Evolutionary conservation across 2,113 vertebrate species (phyloP).

Genomic region (Poeciliopsis prolifica): DNA sequence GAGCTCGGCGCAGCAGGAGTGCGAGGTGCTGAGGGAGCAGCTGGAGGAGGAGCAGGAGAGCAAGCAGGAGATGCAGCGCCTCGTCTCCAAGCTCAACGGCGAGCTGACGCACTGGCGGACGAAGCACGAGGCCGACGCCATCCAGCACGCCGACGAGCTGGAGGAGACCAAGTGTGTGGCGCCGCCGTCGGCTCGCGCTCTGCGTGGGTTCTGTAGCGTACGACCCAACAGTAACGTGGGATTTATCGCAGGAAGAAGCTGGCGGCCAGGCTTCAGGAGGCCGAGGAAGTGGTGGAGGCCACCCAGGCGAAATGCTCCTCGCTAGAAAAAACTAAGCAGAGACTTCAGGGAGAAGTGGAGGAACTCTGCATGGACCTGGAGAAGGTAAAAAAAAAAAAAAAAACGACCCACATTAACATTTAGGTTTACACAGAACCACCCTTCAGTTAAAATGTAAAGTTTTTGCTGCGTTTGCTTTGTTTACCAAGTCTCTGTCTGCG

Average conservation of each 20-base stretch:
- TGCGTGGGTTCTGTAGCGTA: not conserved
- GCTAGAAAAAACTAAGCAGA: constrained; percentile 83
- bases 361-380: constrained; percentile 83
- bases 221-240: not conserved
- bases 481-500: too few relatives aligned
- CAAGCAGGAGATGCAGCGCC: constrained; percentile 83
- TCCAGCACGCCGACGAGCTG: constrained; percentile 81
- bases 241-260: constrained; percentile 78
- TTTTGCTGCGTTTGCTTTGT: too few relatives aligned
- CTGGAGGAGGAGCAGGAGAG: constrained; percentile 86
- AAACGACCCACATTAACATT: not conserved
- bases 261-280: constrained; percentile 77
- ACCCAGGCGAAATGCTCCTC: constrained; percentile 82
- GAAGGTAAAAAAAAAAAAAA: constrained; percentile 69
- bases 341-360: constrained; percentile 82
- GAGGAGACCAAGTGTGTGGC: constrained; percentile 79
- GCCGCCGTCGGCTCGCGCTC: not conserved
- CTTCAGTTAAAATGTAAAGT: too few relatives aligned
- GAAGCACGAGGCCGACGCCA: constrained; percentile 78
- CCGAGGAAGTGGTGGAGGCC: constrained; percentile 80
- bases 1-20: constrained; percentile 70
- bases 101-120: constrained; percentile 82
- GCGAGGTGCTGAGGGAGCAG: constrained; percentile 81
- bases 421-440: too few relatives aligned
- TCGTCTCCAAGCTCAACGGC: constrained; percentile 83